Percentiles rank a stretch among this genome's conserved stretches.
These are phyloP conservation scores for Ylistrum balloti DNA, from an alignment of 1,140 invertebrate species.

Conservation along the genomic window DNA sequence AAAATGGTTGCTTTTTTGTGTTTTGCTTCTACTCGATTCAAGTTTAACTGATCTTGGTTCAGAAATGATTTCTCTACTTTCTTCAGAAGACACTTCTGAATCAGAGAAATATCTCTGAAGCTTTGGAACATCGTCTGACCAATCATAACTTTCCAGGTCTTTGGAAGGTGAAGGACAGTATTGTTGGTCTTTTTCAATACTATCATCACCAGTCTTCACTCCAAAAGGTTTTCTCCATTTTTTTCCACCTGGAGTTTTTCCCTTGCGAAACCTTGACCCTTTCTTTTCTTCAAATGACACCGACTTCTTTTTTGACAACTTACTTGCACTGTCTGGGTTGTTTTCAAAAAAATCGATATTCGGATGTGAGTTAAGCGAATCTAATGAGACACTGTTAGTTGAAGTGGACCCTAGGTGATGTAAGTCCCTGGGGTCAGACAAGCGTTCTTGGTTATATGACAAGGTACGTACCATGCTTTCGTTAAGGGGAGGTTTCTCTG, in stretches of 20 bases:
- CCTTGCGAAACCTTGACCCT: slow-evolving; percentile 14
- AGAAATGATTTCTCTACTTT: slow-evolving; percentile 34
- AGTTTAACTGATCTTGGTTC: slow-evolving; percentile 31
- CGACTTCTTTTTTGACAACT: background rate
- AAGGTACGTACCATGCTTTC: slow-evolving; percentile 31
- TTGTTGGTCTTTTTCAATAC: background rate
- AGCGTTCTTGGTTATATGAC: slow-evolving; percentile 33
- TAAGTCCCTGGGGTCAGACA: background rate
- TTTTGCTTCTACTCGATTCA: slow-evolving; percentile 14
- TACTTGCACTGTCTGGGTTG: background rate
- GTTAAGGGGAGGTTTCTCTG: slow-evolving; percentile 25
- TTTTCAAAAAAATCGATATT: slow-evolving; percentile 21
- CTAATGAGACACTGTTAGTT: slow-evolving; percentile 34
- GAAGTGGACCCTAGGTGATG: slow-evolving; percentile 31
- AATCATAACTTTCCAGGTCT: background rate
- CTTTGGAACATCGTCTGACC: slow-evolving; percentile 11
- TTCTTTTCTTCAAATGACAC: slow-evolving; percentile 25
- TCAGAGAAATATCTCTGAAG: background rate
- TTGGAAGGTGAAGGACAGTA: background rate
- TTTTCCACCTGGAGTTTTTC: background rate
- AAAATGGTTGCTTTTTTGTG: background rate
- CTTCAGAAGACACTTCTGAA: slow-evolving; percentile 6
- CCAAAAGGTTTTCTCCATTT: background rate
- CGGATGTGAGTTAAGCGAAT: slow-evolving; percentile 25
- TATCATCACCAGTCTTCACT: background rate